phyloP scores from a whole-genome alignment of 2,888 invertebrate genomes.

The Andrena fulva region DNA sequence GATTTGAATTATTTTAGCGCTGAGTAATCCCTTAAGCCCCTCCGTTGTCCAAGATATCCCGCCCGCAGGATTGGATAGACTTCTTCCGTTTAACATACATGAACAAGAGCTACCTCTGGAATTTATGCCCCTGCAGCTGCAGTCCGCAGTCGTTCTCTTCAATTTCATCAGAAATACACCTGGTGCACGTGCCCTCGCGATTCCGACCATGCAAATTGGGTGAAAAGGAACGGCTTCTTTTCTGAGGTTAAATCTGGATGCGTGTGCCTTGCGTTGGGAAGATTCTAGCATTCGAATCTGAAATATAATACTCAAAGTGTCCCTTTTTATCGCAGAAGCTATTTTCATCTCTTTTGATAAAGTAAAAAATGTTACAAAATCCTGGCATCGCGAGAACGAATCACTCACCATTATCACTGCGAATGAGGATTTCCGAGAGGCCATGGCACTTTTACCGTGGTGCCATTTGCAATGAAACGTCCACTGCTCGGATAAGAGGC shows the following conservation, averaged over 20 bases:
- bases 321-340: neutral
- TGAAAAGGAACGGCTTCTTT: slow-evolving; percentile 47
- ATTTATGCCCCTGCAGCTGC: slow-evolving; percentile 68
- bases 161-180: slow-evolving; percentile 67
- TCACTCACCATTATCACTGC: neutral
- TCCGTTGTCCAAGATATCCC: slow-evolving; percentile 37
- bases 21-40: slow-evolving; percentile 68
- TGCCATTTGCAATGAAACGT: neutral
- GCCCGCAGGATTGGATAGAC: slow-evolving; percentile 64
- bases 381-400: neutral
- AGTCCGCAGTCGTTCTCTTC: slow-evolving; percentile 46
- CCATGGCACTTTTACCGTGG: neutral
- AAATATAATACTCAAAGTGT: neutral
- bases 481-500: neutral
- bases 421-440: neutral
- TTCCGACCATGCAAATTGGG: slow-evolving; percentile 59
- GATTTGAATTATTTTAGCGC: slow-evolving; percentile 70
- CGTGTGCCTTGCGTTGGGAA: neutral
- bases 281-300: too few species aligned
- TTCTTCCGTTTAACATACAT: slow-evolving; percentile 63
- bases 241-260: slow-evolving; percentile 23
- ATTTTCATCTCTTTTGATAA: neutral
- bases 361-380: too few species aligned
- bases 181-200: slow-evolving; percentile 53
- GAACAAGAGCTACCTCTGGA: slow-evolving; percentile 27